Conservation (phyloP, 2,113 vertebrate species). For the Ailuropoda melanoleuca region DNA sequence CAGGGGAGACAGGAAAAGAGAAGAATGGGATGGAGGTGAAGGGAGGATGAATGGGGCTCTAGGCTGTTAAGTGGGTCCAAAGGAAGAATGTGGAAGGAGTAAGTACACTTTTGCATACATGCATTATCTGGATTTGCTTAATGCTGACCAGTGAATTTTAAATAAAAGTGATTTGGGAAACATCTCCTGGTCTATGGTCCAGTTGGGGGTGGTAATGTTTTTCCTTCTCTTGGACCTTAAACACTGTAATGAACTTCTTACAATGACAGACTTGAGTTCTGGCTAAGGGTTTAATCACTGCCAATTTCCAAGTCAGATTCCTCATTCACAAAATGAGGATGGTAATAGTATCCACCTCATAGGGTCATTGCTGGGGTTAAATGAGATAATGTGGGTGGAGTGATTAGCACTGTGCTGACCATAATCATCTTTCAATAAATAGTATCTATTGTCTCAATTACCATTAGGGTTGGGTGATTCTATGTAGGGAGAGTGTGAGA, state of each 20-base stretch:
- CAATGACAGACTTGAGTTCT: neutral
- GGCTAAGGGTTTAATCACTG: neutral
- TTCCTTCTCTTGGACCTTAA: neutral
- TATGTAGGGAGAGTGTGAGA: neutral
- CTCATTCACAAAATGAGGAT: neutral
- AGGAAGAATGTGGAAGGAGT: neutral
- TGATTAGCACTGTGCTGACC: neutral
- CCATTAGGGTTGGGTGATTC: neutral
- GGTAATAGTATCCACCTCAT: too few species aligned
- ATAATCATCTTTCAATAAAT: neutral
- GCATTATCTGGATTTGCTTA: neutral
- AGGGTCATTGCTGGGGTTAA: neutral
- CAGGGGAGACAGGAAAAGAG: neutral
- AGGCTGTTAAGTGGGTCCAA: neutral
- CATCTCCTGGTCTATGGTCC: neutral
- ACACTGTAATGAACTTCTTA: neutral
- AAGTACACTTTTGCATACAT: rapidly evolving
- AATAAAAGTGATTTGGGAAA: neutral
- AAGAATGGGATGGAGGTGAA: neutral
- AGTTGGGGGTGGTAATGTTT: neutral
- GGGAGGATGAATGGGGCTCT: rapidly evolving
- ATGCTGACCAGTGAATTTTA: neutral
- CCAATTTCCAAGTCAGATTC: neutral
- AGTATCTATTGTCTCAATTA: neutral
- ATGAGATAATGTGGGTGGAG: neutral